Evolutionary conservation across 2,797 vertebrate genomes (phyloP).

Genomic region (Melanotaenia maccullochi): DNA sequence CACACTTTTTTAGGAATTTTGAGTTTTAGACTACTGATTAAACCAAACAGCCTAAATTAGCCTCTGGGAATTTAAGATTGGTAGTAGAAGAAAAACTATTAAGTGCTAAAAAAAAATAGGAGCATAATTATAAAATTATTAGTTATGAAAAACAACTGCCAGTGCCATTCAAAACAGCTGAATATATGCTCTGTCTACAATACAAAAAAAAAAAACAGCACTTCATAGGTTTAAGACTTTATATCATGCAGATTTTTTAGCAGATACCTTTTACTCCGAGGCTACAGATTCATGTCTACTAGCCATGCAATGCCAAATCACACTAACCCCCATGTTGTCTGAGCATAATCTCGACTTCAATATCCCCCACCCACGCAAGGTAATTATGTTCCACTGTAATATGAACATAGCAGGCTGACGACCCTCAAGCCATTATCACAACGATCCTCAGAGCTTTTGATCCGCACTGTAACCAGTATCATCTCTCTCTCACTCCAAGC

Average conservation of each 20-base stretch:
- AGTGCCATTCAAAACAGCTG: not conserved
- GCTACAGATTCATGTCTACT: slow-evolving; percentile 48
- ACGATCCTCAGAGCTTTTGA: slow-evolving; percentile 56
- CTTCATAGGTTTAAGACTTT: not conserved
- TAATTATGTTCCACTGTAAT: slow-evolving; percentile 74
- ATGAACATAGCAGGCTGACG: slow-evolving; percentile 68
- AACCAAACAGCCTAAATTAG: not conserved
- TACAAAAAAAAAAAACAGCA: not conserved
- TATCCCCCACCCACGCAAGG: slow-evolving; percentile 50
- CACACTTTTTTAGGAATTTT: not conserved
- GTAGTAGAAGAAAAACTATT: not conserved
- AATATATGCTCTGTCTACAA: not conserved
- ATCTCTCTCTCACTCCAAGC: slow-evolving; percentile 23
- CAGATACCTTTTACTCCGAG: slow-evolving; percentile 38
- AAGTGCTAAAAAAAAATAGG: no score
- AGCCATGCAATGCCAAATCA: slow-evolving; percentile 54
- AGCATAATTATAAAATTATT: not conserved
- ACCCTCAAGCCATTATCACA: slow-evolving; percentile 64
- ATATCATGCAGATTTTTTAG: slow-evolving; percentile 10
- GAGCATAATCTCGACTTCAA: slow-evolving; percentile 61
- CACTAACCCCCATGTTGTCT: slow-evolving; percentile 52
- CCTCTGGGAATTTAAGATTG: not conserved
- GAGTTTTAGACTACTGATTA: not conserved
- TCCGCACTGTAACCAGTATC: slow-evolving; percentile 42
- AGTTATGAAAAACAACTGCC: slow-evolving; percentile 7